Evolutionary conservation across 1,140 invertebrate genomes (phyloP).

Genomic region (Ceratoteleas bidentatus): DNA sequence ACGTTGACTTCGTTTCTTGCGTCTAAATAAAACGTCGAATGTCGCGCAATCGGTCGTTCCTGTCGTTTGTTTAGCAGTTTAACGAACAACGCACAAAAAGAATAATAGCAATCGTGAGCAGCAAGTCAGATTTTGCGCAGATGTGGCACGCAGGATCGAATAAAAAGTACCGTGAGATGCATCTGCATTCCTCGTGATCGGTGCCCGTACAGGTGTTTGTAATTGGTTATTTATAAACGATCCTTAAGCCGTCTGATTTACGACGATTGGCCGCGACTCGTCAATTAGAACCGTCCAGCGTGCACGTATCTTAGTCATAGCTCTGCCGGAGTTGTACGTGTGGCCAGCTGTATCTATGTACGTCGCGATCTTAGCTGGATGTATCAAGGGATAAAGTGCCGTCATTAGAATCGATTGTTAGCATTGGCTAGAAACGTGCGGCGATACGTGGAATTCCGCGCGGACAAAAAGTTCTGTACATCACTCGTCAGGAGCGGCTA

Average conservation of each 20-base stretch:
- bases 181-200: slow-evolving; percentile 62
- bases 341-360: slow-evolving; percentile 44
- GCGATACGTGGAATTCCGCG: slow-evolving; percentile 28
- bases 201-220: slow-evolving; percentile 71
- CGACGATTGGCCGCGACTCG: slow-evolving; percentile 54
- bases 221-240: slow-evolving; percentile 73
- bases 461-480: slow-evolving; percentile 17
- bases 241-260: slow-evolving; percentile 64
- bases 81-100: slow-evolving; percentile 19
- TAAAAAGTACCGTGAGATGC: slow-evolving; percentile 58
- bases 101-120: slow-evolving; percentile 45
- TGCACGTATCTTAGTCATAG: slow-evolving; percentile 67
- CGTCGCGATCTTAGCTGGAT: slow-evolving; percentile 26
- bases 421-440: slow-evolving; percentile 21
- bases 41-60: too few species aligned
- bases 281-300: slow-evolving; percentile 69
- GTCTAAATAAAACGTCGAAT: too few species aligned
- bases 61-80: too few species aligned
- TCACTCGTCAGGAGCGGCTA: background rate
- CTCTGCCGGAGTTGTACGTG: slow-evolving; percentile 30
- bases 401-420: slow-evolving; percentile 59
- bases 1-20: too few species aligned
- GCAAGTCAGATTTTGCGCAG: slow-evolving; percentile 41
- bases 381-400: slow-evolving; percentile 44
- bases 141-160: slow-evolving; percentile 40